phyloP scores from a whole-genome alignment of 2,113 vertebrate genomes.

The Bombycilla garrulus region DNA sequence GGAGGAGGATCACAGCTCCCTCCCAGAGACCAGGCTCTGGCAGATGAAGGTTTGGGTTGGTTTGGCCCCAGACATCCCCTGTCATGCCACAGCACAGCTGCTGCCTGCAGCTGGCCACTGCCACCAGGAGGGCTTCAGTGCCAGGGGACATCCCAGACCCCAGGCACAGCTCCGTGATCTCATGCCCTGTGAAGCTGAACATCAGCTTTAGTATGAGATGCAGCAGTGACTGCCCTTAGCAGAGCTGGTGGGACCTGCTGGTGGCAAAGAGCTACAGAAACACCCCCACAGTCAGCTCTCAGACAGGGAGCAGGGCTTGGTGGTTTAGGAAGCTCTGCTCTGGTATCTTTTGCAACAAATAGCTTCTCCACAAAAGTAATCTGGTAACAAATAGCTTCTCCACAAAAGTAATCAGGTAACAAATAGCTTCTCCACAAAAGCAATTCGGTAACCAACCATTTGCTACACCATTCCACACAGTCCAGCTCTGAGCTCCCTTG shows the following conservation, averaged over 20 bases:
- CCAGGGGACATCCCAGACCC: neutral
- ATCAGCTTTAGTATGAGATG: neutral
- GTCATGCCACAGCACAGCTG: neutral
- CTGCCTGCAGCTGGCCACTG: neutral
- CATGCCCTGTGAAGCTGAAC: fast-evolving
- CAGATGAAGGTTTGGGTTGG: neutral
- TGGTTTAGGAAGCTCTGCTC: neutral
- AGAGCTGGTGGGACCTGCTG: neutral
- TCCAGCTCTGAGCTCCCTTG: neutral
- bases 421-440: fast-evolving
- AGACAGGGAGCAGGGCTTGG: neutral
- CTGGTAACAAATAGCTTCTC: neutral
- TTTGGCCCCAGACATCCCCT: neutral
- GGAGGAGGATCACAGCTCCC: neutral
- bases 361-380: fast-evolving
- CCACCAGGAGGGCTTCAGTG: neutral
- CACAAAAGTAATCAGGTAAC: fast-evolving
- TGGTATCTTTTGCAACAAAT: neutral
- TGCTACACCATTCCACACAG: neutral
- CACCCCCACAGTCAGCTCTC: neutral
- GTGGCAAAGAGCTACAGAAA: neutral
- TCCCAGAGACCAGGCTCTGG: neutral
- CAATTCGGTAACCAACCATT: neutral
- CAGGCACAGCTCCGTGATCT: neutral
- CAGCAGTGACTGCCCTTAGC: neutral